These are phyloP conservation scores for Holothuria glaberrima DNA, from an alignment of 35 echinoderm and acorn worm species.

Conservation along the genomic window DNA sequence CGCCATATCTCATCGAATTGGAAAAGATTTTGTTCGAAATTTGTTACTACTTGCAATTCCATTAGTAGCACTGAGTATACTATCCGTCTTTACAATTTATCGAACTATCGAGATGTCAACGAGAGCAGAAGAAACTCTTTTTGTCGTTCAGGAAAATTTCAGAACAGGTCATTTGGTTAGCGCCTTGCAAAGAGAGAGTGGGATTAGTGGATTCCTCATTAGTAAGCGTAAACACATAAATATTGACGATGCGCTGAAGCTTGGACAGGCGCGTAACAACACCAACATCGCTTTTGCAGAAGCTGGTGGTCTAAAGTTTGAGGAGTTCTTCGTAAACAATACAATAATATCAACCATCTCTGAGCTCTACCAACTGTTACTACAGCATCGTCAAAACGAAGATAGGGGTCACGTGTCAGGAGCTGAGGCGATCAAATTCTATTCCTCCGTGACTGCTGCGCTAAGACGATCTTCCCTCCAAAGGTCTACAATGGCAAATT, in stretches of 20 bases:
- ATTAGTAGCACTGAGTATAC: not conserved
- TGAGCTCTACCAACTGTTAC: not conserved
- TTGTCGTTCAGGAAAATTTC: not conserved
- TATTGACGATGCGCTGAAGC: not conserved
- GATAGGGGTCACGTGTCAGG: not conserved
- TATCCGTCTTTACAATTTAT: slow-evolving; percentile 1
- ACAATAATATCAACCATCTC: not conserved
- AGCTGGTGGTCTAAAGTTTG: not conserved
- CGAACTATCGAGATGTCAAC: slow-evolving; percentile 4
- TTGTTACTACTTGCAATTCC: slow-evolving; percentile 14
- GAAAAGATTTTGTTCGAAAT: slow-evolving; percentile 20
- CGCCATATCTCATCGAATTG: slow-evolving; percentile 12
- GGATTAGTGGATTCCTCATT: not conserved
- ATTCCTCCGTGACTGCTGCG: not conserved
- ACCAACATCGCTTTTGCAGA: not conserved
- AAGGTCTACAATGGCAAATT: slow-evolving; percentile 4
- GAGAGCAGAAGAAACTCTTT: slow-evolving; percentile 5
- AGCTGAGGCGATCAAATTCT: not conserved
- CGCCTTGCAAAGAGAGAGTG: slow-evolving; percentile 19
- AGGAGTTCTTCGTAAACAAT: not conserved
- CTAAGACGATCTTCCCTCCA: slow-evolving; percentile 10
- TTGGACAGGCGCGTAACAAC: not conserved
- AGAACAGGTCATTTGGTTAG: not conserved
- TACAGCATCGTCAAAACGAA: not conserved
- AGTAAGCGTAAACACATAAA: not conserved